phyloP scores from a whole-genome alignment of 2,888 invertebrate species.

The Melitaea athalia region DNA sequence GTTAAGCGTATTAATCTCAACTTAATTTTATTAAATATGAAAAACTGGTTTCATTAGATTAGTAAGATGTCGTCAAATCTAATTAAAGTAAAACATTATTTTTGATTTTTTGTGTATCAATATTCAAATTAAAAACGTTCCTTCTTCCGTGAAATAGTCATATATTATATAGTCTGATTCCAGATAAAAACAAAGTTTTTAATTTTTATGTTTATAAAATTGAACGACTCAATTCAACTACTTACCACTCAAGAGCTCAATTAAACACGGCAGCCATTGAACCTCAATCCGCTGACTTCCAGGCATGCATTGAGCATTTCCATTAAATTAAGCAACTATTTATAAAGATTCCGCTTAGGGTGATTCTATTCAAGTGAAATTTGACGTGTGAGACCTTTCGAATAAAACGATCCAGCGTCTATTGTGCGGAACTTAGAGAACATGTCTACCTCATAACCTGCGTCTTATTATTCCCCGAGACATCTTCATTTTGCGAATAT shows the following conservation, averaged over 20 bases:
- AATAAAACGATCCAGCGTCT: conserved; percentile 57
- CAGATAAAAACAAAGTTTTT: background rate
- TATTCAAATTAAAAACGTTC: too few relatives aligned
- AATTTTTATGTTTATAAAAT: background rate
- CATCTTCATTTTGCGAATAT: conserved; percentile 55
- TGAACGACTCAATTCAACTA: conserved; percentile 15
- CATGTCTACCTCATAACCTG: conserved; percentile 69
- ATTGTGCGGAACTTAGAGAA: conserved; percentile 63
- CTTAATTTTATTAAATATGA: too few relatives aligned
- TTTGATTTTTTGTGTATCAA: too few relatives aligned
- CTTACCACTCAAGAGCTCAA: conserved; percentile 54
- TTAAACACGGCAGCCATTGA: conserved; percentile 63
- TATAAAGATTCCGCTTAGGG: conserved; percentile 74
- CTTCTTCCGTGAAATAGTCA: too few relatives aligned
- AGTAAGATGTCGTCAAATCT: too few relatives aligned
- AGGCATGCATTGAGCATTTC: conserved; percentile 74
- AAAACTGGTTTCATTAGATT: too few relatives aligned
- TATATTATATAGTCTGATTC: too few relatives aligned
- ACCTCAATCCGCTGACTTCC: conserved; percentile 67
- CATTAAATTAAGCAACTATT: conserved; percentile 81
- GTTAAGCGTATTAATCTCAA: too few relatives aligned
- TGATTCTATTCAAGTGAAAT: conserved; percentile 79
- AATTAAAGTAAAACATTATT: too few relatives aligned
- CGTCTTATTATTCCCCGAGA: conserved; percentile 68
- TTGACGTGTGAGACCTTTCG: conserved; percentile 77